Percentiles rank a stretch among this genome's conserved stretches.
phyloP scores from a whole-genome alignment of 2,797 vertebrate species.

The Phrynocephalus vlangalii region DNA sequence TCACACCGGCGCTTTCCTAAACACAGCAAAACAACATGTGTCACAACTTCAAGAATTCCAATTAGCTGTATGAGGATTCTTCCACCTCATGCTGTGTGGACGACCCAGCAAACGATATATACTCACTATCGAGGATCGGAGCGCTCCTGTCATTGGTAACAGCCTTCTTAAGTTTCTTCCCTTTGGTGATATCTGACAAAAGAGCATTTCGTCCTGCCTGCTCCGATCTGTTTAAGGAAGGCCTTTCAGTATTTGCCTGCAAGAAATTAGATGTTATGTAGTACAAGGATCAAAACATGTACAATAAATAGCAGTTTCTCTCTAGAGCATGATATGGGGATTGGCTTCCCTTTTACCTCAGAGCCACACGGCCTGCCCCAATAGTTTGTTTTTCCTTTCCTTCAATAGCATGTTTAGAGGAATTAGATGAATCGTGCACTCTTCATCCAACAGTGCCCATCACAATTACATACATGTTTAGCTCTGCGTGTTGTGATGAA shows the following conservation, averaged over 20 bases:
- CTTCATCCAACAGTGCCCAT: not conserved
- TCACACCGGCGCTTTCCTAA: not conserved
- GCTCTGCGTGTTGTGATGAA: no score
- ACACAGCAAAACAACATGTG: not conserved
- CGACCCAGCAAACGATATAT: not conserved
- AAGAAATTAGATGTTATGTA: slow-evolving; percentile 57
- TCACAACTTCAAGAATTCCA: not conserved
- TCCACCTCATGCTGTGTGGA: not conserved
- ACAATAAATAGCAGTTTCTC: not conserved
- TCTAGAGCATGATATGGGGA: not conserved
- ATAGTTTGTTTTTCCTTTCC: no score
- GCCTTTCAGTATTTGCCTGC: slow-evolving; percentile 93
- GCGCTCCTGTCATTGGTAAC: slow-evolving; percentile 95
- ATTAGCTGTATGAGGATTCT: not conserved
- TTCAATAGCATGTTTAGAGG: not conserved
- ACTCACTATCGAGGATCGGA: slow-evolving; percentile 90
- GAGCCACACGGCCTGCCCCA: not conserved
- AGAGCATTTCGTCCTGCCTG: slow-evolving; percentile 89
- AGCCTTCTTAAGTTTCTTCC: slow-evolving; percentile 90
- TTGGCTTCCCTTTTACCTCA: not conserved
- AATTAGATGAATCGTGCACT: not conserved
- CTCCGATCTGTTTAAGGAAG: slow-evolving; percentile 82
- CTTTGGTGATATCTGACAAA: slow-evolving; percentile 90
- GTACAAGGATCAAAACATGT: not conserved
- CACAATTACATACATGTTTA: no score